Evolutionary conservation across 2,797 vertebrate species (phyloP).

Genomic region (Gymnothorax reevesii): DNA sequence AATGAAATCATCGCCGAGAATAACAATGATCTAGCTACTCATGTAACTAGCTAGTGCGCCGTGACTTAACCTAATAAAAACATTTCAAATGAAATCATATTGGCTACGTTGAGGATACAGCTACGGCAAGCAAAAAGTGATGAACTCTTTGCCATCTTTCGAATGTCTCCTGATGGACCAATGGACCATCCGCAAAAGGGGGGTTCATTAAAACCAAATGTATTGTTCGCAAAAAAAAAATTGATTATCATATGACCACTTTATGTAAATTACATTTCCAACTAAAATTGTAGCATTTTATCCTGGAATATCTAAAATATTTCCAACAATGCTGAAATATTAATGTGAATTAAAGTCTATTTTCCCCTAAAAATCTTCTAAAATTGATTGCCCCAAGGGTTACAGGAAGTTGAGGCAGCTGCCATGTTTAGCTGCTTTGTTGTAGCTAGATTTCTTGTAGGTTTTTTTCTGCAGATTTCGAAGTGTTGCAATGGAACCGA

Average conservation of each 20-base stretch:
- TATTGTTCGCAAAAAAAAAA: not conserved
- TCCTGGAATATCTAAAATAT: not conserved
- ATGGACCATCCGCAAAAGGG: not conserved
- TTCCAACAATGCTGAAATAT: not conserved
- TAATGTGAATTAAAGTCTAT: not conserved
- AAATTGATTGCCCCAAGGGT: constrained; percentile 60
- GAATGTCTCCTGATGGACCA: constrained; percentile 22
- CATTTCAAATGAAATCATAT: not conserved
- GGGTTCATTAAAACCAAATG: not conserved
- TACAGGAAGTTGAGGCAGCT: constrained; percentile 76
- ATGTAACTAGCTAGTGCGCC: not conserved
- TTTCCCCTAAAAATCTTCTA: constrained; percentile 39
- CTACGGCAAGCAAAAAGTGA: constrained; percentile 23
- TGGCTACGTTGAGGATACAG: not conserved
- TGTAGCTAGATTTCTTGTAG: constrained; percentile 71
- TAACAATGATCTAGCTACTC: not conserved
- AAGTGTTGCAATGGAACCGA: constrained; percentile 81
- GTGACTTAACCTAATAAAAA: not conserved
- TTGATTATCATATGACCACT: not conserved
- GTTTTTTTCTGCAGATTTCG: constrained; percentile 68
- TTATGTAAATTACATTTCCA: not conserved
- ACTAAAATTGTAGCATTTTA: not conserved
- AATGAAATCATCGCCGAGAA: not conserved
- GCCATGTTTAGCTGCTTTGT: constrained; percentile 84
- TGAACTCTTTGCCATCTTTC: constrained; percentile 25